Base-by-base conservation (phyloP, 2,797 vertebrate species). In the Serranus cabrilla region DNA sequence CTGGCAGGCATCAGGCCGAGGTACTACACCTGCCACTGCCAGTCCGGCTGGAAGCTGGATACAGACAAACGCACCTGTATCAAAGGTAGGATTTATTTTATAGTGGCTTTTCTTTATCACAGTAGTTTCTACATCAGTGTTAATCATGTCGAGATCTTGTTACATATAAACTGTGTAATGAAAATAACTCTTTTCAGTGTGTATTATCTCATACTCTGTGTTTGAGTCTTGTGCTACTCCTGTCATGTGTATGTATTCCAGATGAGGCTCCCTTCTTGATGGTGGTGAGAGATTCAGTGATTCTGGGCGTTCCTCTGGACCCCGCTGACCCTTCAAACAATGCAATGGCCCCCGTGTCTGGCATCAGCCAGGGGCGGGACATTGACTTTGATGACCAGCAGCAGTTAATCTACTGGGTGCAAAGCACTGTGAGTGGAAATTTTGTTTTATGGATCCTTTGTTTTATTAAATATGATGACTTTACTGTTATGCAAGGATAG, bases 31-130 rank as follows among this genome's bases (percentile, higher is more conserved):
- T 99, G 98, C 84, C 95, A 94, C 84, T 99, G 98, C 82, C 96
- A 97, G 84, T 97, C 97, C 2, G 97, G 97, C 47, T 98, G 97
- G 97, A 92, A 78, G 34, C 94, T 98, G 71, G 93, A 93, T 71
- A 74, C 77, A 11, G 96, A 99, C 91, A 87, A 91, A 46, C 89
- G 93, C 56, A 97, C 95, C 66, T 99, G 98, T 67, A 77, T 95
- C 60, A 95, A 92, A 97, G 97, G 98, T 98, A 90, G 7, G 3
- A 27, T 18, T 18, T 40, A 57, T 37, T 45, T 45, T 9, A 45
- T 1, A 47, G 10, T n/a, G 12, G 7, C n/a, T 52, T 46, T n/a
- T 11, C 5, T 51, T 47, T 51, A 17, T 63, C 49, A n/a, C 21
- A 34, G 2, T 14, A 8, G 5, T 17, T 45, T 40, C 11, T 40